These are phyloP conservation scores for Lathamus discolor DNA, from an alignment of 2,113 vertebrate genomes.

Conservation along the genomic window DNA sequence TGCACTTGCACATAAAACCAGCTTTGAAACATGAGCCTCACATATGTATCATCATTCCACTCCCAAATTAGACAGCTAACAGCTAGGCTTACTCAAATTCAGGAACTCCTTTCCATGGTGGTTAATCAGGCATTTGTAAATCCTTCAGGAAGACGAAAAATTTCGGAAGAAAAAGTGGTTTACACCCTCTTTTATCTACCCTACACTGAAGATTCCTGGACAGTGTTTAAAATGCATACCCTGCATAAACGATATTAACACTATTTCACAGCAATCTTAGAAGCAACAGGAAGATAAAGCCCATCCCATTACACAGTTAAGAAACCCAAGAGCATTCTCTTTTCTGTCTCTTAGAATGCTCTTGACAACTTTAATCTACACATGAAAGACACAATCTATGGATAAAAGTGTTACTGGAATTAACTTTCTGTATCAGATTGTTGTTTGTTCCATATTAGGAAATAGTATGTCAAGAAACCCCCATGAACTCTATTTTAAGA, in stretches of 20 bases:
- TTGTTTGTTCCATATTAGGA: not conserved
- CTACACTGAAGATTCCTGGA: not conserved
- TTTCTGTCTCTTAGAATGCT: not conserved
- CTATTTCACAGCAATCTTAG: not conserved
- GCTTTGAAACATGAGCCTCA: not conserved
- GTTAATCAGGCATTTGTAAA: not conserved
- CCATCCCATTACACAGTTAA: not conserved
- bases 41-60: not conserved
- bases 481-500: not conserved
- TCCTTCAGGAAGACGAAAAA: not conserved
- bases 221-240: not conserved
- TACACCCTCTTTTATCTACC: not conserved
- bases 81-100: not conserved
- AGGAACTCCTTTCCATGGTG: not conserved
- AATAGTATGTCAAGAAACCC: not conserved
- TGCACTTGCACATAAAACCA: not conserved
- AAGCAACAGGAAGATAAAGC: not conserved
- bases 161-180: not conserved
- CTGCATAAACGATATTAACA: not conserved
- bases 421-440: not conserved
- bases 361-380: not conserved
- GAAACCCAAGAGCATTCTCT: not conserved
- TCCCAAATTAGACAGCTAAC: not conserved
- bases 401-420: not conserved
- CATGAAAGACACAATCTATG: not conserved